Percentiles rank a stretch among this genome's conserved stretches.
Conservation (phyloP, 2,888 invertebrate genomes). For the Latrodectus elegans region DNA sequence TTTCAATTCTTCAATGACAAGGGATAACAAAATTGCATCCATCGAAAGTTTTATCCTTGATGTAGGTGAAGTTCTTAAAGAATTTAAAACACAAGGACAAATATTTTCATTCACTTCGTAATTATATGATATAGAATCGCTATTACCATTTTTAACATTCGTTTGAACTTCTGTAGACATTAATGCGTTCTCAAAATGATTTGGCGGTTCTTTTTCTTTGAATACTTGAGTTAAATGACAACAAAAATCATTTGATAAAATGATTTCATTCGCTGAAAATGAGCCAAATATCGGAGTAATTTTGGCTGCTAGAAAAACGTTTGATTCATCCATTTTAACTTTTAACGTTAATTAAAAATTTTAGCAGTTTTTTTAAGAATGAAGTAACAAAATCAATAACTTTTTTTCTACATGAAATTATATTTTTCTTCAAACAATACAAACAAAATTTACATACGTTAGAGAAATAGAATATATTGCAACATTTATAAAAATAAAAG, state of each 20-base stretch:
- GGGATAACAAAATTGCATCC: constrained; percentile 40
- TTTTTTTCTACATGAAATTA: no score
- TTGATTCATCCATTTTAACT: no score
- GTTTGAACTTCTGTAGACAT: neutral
- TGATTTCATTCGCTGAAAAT: constrained; percentile 11
- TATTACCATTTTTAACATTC: neutral
- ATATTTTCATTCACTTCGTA: neutral
- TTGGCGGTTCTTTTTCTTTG: neutral
- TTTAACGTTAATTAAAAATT: no score
- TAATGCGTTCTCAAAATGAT: constrained; percentile 4
- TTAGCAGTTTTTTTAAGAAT: no score
- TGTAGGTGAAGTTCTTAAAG: neutral
- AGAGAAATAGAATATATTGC: no score
- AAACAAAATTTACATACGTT: no score
- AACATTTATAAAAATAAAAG: no score
- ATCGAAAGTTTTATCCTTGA: constrained; percentile 33
- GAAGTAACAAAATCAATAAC: no score
- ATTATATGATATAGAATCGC: neutral
- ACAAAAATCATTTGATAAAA: constrained; percentile 32
- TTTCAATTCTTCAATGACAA: constrained; percentile 40
- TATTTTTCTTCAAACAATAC: no score
- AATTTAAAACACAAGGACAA: constrained; percentile 17
- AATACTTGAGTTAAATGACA: neutral
- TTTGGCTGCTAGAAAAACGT: constrained; percentile 27
- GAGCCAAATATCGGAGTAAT: constrained; percentile 28